phyloP scores from a whole-genome alignment of 2,113 vertebrate genomes.

The Ondatra zibethicus region DNA sequence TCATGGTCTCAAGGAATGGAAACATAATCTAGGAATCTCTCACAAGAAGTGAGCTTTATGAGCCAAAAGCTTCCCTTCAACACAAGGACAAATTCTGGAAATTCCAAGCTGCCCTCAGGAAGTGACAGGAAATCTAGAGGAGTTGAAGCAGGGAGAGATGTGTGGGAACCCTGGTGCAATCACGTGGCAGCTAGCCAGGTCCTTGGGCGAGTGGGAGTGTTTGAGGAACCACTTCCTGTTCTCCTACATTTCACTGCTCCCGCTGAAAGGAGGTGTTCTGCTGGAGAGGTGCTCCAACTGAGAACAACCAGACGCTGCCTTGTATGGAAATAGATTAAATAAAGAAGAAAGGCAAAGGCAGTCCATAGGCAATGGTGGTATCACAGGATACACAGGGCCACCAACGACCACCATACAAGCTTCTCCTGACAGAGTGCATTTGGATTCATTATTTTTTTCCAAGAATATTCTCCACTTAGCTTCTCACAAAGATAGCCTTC shows the following conservation, averaged over 20 bases:
- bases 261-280: background rate
- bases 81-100: conserved; percentile 26
- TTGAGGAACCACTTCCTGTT: background rate
- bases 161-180: background rate
- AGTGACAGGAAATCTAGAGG: background rate
- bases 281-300: background rate
- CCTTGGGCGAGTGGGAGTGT: background rate
- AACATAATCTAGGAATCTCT: background rate
- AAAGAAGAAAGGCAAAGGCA: background rate
- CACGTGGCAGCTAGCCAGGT: background rate
- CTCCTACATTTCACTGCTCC: background rate
- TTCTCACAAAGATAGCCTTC: background rate
- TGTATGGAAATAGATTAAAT: background rate
- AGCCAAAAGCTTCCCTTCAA: background rate
- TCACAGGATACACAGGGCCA: background rate
- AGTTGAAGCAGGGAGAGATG: background rate
- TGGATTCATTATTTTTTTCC: background rate
- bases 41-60: background rate
- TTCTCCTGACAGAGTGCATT: background rate
- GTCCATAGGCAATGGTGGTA: background rate
- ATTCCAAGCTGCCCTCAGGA: background rate
- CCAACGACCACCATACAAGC: background rate
- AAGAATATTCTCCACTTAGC: background rate
- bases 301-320: background rate
- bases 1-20: background rate